A percentile compares a stretch with the other conserved stretches of the same genome.
Evolutionary conservation across 2,888 invertebrate species (phyloP).

Genomic region (Cheilosia urbana): DNA sequence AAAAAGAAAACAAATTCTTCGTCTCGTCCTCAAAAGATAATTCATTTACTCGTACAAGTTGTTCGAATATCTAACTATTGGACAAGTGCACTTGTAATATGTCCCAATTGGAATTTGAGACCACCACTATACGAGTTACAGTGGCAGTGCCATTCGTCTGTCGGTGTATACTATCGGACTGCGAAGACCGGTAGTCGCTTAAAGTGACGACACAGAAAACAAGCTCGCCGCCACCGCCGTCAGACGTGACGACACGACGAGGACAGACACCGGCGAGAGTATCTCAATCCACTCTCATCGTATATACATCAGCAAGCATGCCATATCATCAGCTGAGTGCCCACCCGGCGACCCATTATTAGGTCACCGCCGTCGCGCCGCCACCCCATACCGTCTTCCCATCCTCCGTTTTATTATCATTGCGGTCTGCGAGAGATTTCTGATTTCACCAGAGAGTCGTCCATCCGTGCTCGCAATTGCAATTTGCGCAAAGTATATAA

Average conservation of each 20-base stretch:
- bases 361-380: slow-evolving; percentile 56
- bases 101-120: slow-evolving; percentile 75
- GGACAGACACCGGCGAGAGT: slow-evolving; percentile 51
- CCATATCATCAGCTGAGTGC: slow-evolving; percentile 62
- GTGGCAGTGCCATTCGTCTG: slow-evolving; percentile 53
- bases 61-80: slow-evolving; percentile 56
- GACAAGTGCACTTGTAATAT: slow-evolving; percentile 74
- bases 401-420: not conserved
- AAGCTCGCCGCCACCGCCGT: not conserved
- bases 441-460: slow-evolving; percentile 64
- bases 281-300: slow-evolving; percentile 56
- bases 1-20: slow-evolving; percentile 52
- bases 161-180: slow-evolving; percentile 36
- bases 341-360: slow-evolving; percentile 70
- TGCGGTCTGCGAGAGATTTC: slow-evolving; percentile 58
- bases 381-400: not conserved
- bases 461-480: slow-evolving; percentile 28
- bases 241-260: slow-evolving; percentile 2
- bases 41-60: slow-evolving; percentile 23
- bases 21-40: slow-evolving; percentile 50
- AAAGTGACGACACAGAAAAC: slow-evolving; percentile 38
- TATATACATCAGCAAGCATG: slow-evolving; percentile 32
- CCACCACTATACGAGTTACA: slow-evolving; percentile 49
- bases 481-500: slow-evolving; percentile 28
- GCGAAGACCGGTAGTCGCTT: slow-evolving; percentile 67